Evolutionary conservation across 1,140 invertebrate species (phyloP).

Genomic region (Ptiloglossa arizonensis): DNA sequence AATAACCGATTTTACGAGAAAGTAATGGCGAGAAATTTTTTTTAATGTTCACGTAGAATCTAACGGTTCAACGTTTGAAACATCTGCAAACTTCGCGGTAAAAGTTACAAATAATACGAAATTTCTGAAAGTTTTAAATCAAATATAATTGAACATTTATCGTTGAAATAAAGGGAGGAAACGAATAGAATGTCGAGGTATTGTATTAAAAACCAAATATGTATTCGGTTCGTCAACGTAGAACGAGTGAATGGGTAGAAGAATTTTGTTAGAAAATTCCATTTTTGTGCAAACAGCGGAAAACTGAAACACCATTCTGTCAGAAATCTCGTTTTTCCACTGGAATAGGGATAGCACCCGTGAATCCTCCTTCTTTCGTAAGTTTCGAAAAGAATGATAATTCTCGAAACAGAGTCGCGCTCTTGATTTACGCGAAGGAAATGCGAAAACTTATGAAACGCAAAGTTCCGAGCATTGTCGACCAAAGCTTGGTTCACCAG

Average conservation of each 20-base stretch:
- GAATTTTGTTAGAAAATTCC: slow-evolving; percentile 22
- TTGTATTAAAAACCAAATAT: neutral
- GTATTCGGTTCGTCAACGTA: no score
- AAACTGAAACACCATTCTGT: neutral
- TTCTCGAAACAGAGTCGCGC: slow-evolving; percentile 27
- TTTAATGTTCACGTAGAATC: no score
- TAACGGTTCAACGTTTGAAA: no score
- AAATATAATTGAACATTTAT: neutral
- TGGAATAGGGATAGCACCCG: slow-evolving; percentile 2
- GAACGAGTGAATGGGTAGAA: neutral
- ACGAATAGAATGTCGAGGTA: no score
- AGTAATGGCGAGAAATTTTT: no score
- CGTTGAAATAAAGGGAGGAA: neutral
- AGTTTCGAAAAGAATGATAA: slow-evolving; percentile 45
- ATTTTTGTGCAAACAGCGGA: neutral
- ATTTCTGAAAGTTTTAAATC: neutral
- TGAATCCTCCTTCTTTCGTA: slow-evolving; percentile 29
- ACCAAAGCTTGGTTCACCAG: slow-evolving; percentile 2
- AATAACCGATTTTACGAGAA: no score
- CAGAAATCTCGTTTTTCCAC: slow-evolving; percentile 25
- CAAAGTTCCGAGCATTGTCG: no score
- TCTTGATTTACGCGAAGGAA: slow-evolving; percentile 3
- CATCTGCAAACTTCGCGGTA: no score
- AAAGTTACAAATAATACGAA: no score
- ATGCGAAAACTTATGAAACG: slow-evolving; percentile 47